A percentile compares a stretch with the other conserved stretches of the same genome.
Evolutionary conservation across 2,797 vertebrate genomes (phyloP).

Genomic region (Poecile montanus): DNA sequence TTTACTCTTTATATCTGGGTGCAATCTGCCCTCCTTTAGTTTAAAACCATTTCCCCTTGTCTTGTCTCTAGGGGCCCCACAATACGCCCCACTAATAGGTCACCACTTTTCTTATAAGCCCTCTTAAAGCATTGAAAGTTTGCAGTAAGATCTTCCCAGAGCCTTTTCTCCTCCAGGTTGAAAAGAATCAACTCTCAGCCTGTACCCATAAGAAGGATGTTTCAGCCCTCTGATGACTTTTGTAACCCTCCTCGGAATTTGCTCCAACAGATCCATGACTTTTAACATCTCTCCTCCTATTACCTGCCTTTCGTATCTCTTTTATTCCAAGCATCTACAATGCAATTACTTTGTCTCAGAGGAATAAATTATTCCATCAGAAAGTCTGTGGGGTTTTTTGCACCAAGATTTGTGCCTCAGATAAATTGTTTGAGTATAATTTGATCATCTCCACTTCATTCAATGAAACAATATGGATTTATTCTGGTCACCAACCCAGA

Average conservation of each 20-base stretch:
- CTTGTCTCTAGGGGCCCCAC: not conserved
- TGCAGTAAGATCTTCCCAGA: accelerated
- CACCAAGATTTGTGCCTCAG: not conserved
- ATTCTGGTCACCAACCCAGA: not conserved
- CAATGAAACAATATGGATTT: not conserved
- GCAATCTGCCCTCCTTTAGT: not conserved
- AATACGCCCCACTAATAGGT: not conserved
- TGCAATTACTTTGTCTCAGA: not conserved
- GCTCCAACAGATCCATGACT: not conserved
- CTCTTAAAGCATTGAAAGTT: not conserved
- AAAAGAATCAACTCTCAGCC: accelerated
- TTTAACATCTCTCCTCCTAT: not conserved
- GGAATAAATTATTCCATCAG: not conserved
- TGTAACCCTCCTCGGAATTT: not conserved
- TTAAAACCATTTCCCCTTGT: not conserved
- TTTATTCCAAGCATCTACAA: not conserved
- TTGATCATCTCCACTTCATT: not conserved
- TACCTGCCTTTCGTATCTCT: not conserved
- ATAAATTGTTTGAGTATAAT: not conserved
- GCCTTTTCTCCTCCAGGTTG: not conserved
- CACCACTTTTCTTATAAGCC: not conserved
- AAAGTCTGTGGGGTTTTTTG: not conserved
- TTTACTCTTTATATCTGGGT: not conserved
- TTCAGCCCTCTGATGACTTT: not conserved
- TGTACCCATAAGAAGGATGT: not conserved